Evolutionary conservation across 53 echinoderm and acorn worm genomes (phyloP).

Genomic region (Actinopyga echinites): DNA sequence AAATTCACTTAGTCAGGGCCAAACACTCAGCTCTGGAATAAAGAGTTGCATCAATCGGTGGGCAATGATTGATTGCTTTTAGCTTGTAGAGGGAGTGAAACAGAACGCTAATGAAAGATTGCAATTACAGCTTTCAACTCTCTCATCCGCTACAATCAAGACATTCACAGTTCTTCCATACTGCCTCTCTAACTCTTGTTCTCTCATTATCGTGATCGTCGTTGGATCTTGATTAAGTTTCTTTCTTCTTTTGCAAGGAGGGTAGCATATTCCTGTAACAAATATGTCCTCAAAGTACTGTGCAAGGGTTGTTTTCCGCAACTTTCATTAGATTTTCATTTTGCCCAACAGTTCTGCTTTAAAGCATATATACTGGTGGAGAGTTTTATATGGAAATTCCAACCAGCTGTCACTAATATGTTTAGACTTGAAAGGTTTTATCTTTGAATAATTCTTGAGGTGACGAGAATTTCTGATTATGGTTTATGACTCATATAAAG

Average conservation of each 20-base stretch:
- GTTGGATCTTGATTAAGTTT: conserved; percentile 37
- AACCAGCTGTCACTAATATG: conserved; percentile 33
- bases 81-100: conserved; percentile 53
- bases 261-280: not conserved
- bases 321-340: conserved; percentile 20
- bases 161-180: conserved; percentile 28
- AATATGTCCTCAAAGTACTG: conserved; percentile 19
- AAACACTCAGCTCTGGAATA: conserved; percentile 29
- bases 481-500: too few relatives aligned
- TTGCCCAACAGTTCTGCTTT: conserved; percentile 10
- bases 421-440: conserved; percentile 2
- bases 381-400: conserved; percentile 26
- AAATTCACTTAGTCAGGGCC: conserved; percentile 57
- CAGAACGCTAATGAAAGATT: conserved; percentile 54
- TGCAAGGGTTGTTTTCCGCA: conserved; percentile 6
- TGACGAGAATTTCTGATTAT: too few relatives aligned
- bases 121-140: conserved; percentile 50
- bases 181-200: conserved; percentile 12
- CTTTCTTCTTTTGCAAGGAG: conserved; percentile 10
- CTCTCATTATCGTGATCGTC: conserved; percentile 37
- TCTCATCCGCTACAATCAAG: conserved; percentile 47
- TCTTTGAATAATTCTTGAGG: too few relatives aligned
- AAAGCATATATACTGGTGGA: conserved; percentile 4
- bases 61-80: conserved; percentile 49
- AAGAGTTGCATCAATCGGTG: conserved; percentile 39